A percentile compares a stretch with the other conserved stretches of the same genome.
These are phyloP conservation scores for Byasa hedistus DNA, from an alignment of 2,888 invertebrate species.

Conservation along the genomic window DNA sequence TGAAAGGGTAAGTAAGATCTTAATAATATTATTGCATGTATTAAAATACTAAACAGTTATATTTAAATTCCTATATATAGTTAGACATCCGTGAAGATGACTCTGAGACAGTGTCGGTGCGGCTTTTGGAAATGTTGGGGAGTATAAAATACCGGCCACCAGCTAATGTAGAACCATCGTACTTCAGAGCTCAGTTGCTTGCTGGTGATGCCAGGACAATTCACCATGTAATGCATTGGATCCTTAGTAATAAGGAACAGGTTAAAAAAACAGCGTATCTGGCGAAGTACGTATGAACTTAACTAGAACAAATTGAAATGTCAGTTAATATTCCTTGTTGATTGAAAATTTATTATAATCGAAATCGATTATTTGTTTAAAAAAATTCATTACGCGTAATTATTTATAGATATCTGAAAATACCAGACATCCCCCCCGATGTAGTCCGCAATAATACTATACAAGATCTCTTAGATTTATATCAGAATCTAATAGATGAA, in stretches of 20 bases:
- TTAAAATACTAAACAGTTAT: too few species aligned
- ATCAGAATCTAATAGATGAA: slow-evolving; percentile 87
- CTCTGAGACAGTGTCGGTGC: slow-evolving; percentile 86
- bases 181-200: slow-evolving; percentile 67
- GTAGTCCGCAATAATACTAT: slow-evolving; percentile 87
- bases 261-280: slow-evolving; percentile 91
- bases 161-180: slow-evolving; percentile 64
- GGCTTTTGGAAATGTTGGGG: slow-evolving; percentile 84
- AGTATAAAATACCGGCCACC: slow-evolving; percentile 90
- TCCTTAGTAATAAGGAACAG: slow-evolving; percentile 85
- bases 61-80: slow-evolving; percentile 41
- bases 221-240: slow-evolving; percentile 89
- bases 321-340: background rate
- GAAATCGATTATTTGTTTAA: background rate
- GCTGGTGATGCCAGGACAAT: slow-evolving; percentile 87
- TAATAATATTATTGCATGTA: too few species aligned
- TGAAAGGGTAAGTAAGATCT: slow-evolving; percentile 73
- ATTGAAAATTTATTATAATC: too few species aligned
- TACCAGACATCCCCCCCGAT: slow-evolving; percentile 86
- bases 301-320: background rate
- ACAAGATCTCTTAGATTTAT: slow-evolving; percentile 84
- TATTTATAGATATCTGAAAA: slow-evolving; percentile 65
- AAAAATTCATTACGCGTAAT: background rate
- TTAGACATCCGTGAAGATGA: slow-evolving; percentile 87
- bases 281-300: slow-evolving; percentile 76